These are phyloP conservation scores for Conomelus anceps DNA, from an alignment of 2,888 invertebrate species.

Conservation along the genomic window DNA sequence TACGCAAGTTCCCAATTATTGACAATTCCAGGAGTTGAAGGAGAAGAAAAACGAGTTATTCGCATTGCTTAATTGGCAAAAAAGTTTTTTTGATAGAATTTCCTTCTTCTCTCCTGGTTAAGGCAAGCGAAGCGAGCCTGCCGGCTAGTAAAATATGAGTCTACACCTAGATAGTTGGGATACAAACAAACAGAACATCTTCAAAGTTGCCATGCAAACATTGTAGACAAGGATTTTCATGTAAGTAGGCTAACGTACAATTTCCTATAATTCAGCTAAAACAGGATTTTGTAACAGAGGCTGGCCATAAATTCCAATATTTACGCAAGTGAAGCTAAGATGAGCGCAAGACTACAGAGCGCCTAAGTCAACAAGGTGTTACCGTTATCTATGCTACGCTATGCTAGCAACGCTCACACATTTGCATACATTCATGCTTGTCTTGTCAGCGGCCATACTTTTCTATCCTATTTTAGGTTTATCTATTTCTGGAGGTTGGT, in stretches of 20 bases:
- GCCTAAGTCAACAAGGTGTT: background rate
- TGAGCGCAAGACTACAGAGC: background rate
- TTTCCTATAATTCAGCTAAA: background rate
- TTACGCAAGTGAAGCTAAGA: background rate
- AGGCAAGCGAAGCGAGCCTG: too few species aligned
- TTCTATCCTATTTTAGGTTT: too few species aligned
- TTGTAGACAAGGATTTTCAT: background rate
- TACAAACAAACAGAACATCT: background rate
- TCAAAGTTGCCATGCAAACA: background rate
- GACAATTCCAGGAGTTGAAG: too few species aligned
- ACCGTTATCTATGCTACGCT: background rate
- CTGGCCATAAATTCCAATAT: background rate
- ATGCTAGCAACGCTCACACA: too few species aligned
- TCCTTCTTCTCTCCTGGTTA: too few species aligned
- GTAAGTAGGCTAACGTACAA: background rate
- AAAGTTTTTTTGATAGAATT: too few species aligned
- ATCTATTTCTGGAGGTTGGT: too few species aligned
- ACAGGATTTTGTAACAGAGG: background rate
- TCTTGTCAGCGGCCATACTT: background rate
- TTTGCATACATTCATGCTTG: background rate
- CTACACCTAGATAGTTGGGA: background rate
- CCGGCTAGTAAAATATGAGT: background rate
- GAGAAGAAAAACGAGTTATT: too few species aligned
- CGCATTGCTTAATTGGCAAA: too few species aligned
- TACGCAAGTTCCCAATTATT: too few species aligned